A percentile compares a stretch with the other conserved stretches of the same genome.
These are phyloP conservation scores for Sminthurides bifidus DNA, from an alignment of 1,140 invertebrate species.

Conservation along the genomic window DNA sequence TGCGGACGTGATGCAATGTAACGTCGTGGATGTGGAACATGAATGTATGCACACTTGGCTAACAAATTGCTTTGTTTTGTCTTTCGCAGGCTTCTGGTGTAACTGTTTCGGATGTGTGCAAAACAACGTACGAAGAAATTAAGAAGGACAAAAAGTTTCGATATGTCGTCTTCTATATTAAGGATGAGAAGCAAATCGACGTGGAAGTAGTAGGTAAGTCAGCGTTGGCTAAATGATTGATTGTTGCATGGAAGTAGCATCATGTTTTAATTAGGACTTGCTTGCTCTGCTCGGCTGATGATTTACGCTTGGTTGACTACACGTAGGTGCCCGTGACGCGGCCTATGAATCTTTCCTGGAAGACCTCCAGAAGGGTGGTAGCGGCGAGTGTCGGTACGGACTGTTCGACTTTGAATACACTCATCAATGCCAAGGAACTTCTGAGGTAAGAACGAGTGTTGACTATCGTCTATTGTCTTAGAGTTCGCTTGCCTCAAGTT, in stretches of 20 bases:
- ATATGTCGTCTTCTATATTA: slow-evolving; percentile 90
- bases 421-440: slow-evolving; percentile 86
- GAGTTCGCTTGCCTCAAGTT: background rate
- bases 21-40: too few species aligned
- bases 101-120: slow-evolving; percentile 85
- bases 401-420: slow-evolving; percentile 91
- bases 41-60: too few species aligned
- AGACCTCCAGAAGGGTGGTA: slow-evolving; percentile 77
- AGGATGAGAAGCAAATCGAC: slow-evolving; percentile 87
- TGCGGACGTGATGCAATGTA: too few species aligned
- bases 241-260: background rate
- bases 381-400: slow-evolving; percentile 84
- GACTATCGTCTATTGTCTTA: slow-evolving; percentile 15
- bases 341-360: slow-evolving; percentile 80
- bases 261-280: too few species aligned
- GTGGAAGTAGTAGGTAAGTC: slow-evolving; percentile 67
- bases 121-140: slow-evolving; percentile 89
- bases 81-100: slow-evolving; percentile 79
- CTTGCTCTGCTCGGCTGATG: too few species aligned
- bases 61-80: slow-evolving; percentile 24
- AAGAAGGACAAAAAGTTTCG: slow-evolving; percentile 95
- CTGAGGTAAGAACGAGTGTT: slow-evolving; percentile 46
- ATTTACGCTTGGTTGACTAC: too few species aligned
- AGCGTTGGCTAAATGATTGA: too few species aligned
- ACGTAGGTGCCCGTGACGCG: slow-evolving; percentile 60